These are phyloP conservation scores for Lepisosteus osseus DNA, from an alignment of 2,113 vertebrate species.

Conservation along the genomic window DNA sequence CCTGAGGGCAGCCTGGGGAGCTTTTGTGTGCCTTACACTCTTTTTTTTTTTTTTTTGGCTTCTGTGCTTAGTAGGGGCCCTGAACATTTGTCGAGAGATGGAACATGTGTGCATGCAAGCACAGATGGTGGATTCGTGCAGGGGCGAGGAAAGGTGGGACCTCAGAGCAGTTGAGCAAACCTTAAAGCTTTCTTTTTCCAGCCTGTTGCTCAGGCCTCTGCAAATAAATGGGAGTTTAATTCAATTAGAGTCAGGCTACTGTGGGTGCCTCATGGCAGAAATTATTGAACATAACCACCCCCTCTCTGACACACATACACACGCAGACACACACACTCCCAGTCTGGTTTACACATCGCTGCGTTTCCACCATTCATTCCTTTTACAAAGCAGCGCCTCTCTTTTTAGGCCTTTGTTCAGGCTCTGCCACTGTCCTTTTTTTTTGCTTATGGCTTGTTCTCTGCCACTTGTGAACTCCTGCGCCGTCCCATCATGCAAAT, in stretches of 20 bases:
- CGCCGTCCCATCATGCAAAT: constrained; percentile 22
- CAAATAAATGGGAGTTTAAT: constrained; percentile 98
- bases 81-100: constrained; percentile 86
- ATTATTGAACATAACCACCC: constrained; percentile 83
- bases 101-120: constrained; percentile 90
- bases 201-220: constrained; percentile 85
- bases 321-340: constrained; percentile 46
- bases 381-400: constrained; percentile 79
- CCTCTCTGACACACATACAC: constrained; percentile 32
- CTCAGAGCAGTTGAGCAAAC: constrained; percentile 84
- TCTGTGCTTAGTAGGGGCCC: constrained; percentile 77
- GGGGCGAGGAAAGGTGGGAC: constrained; percentile 90
- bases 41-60: constrained; percentile 91
- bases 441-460: constrained; percentile 78
- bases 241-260: constrained; percentile 95
- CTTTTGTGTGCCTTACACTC: constrained; percentile 87
- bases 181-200: constrained; percentile 64
- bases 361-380: constrained; percentile 89
- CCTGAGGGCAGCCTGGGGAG: constrained; percentile 78
- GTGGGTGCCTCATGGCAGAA: constrained; percentile 84
- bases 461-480: constrained; percentile 76
- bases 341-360: constrained; percentile 96
- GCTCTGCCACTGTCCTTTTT: constrained; percentile 81
- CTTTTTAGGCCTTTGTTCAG: constrained; percentile 90
- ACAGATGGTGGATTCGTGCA: constrained; percentile 96